phyloP scores from a whole-genome alignment of 1,140 invertebrate genomes.

The Drosophila truncata region DNA sequence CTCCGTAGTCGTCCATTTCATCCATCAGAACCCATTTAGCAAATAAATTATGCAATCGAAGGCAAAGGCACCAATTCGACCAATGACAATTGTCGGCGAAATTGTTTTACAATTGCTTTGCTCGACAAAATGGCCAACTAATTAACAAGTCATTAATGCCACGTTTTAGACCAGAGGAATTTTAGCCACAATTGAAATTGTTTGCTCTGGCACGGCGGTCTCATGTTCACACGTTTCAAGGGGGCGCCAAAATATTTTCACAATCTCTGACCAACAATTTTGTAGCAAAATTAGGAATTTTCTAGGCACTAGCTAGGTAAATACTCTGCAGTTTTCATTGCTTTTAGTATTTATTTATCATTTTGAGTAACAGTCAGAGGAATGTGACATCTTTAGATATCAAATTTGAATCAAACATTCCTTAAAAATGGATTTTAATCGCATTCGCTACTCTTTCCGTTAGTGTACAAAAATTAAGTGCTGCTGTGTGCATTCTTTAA shows the following conservation, averaged over 20 bases:
- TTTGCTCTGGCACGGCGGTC: constrained; percentile 8
- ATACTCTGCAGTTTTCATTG: constrained; percentile 3
- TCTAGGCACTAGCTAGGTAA: neutral
- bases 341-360: neutral
- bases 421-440: neutral
- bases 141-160: constrained; percentile 54
- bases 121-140: constrained; percentile 55
- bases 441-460: neutral
- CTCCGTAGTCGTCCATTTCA: neutral
- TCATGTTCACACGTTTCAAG: constrained; percentile 37
- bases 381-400: neutral
- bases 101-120: constrained; percentile 59
- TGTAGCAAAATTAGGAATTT: constrained; percentile 1
- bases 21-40: constrained; percentile 24
- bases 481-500: neutral
- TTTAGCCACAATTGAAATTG: constrained; percentile 28
- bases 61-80: constrained; percentile 14
- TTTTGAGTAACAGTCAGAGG: neutral
- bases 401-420: neutral
- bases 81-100: constrained; percentile 35
- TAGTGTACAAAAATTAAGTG: constrained; percentile 9
- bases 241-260: constrained; percentile 32
- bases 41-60: constrained; percentile 46
- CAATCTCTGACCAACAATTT: constrained; percentile 19
- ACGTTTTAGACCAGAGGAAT: constrained; percentile 14